These are phyloP conservation scores for Melanerpes formicivorus DNA, from an alignment of 2,113 vertebrate genomes.

Conservation along the genomic window DNA sequence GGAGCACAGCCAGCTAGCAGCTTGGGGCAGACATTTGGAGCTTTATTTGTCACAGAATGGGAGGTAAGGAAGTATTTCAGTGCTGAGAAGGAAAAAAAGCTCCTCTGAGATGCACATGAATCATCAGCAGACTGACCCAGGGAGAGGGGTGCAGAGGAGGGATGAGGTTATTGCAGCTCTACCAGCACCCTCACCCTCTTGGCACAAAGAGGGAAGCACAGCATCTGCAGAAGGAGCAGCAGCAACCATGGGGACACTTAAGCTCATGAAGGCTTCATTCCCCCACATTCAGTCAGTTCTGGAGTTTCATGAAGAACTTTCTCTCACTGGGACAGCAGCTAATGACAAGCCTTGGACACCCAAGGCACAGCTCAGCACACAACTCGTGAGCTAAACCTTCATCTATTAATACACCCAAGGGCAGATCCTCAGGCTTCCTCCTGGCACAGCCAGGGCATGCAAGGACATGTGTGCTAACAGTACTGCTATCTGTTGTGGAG, in stretches of 20 bases:
- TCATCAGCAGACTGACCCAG: not conserved
- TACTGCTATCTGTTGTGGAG: not conserved
- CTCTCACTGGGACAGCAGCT: not conserved
- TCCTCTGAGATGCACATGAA: not conserved
- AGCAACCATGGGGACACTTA: accelerated
- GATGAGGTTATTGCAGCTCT: not conserved
- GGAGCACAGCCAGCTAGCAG: not conserved
- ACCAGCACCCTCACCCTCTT: not conserved
- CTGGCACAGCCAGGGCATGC: accelerated
- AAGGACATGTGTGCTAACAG: not conserved
- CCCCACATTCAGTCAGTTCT: accelerated
- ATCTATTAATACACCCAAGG: not conserved
- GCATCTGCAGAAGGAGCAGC: not conserved
- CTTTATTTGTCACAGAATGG: not conserved
- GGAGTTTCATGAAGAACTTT: not conserved
- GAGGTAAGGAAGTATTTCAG: not conserved
- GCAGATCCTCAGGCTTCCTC: not conserved
- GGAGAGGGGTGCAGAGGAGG: not conserved
- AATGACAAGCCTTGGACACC: too few species aligned
- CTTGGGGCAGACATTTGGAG: accelerated
- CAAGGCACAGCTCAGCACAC: not conserved
- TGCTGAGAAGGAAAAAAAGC: not conserved
- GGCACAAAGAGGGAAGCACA: accelerated
- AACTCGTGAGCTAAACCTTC: not conserved
- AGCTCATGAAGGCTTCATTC: not conserved